phyloP scores from a whole-genome alignment of 2,113 vertebrate species.

The Mesocricetus auratus region DNA sequence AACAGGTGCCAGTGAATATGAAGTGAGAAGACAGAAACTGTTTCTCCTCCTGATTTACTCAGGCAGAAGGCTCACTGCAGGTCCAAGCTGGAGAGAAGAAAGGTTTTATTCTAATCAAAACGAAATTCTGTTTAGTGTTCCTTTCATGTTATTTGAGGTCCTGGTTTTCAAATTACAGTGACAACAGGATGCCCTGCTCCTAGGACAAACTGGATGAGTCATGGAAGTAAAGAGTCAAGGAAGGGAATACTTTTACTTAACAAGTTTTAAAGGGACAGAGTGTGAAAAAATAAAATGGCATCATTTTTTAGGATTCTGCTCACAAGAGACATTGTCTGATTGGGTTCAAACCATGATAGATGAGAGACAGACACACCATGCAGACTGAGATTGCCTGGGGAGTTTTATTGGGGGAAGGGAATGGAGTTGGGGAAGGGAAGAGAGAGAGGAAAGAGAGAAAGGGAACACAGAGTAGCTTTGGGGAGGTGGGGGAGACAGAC shows the following conservation, averaged over 20 bases:
- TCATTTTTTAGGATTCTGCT: too few species aligned
- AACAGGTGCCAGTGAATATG: not conserved
- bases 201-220: not conserved
- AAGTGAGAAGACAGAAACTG: not conserved
- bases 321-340: too few species aligned
- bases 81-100: not conserved
- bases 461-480: too few species aligned
- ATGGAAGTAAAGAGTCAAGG: not conserved
- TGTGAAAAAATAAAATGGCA: not conserved
- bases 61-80: not conserved
- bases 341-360: too few species aligned
- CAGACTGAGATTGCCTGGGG: too few species aligned
- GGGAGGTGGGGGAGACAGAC: too few species aligned
- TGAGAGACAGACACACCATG: too few species aligned
- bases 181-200: not conserved
- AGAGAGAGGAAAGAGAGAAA: too few species aligned
- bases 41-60: not conserved
- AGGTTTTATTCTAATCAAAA: not conserved
- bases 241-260: not conserved
- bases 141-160: not conserved
- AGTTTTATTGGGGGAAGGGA: too few species aligned
- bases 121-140: not conserved
- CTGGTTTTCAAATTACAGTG: not conserved
- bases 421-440: too few species aligned
- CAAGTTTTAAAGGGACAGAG: not conserved